Evolutionary conservation across 2,113 vertebrate genomes (phyloP).

Genomic region (Rhineura floridana): DNA sequence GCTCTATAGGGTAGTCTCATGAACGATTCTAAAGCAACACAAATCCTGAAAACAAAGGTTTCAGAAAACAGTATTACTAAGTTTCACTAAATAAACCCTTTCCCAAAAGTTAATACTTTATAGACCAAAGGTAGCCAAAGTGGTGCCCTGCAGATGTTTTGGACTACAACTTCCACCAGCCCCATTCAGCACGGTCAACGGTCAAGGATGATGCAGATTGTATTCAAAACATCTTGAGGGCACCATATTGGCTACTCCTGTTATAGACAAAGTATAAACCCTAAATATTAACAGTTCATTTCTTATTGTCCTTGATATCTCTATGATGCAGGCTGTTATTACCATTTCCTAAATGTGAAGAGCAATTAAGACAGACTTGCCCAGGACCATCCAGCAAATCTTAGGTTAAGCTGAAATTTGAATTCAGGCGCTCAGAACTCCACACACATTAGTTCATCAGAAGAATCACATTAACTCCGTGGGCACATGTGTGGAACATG

Average conservation of each 20-base stretch:
- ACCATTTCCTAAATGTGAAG: neutral
- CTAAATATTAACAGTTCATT: neutral
- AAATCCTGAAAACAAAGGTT: conserved; percentile 70
- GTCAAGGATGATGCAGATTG: too few relatives aligned
- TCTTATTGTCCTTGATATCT: neutral
- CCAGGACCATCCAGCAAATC: neutral
- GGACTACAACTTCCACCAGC: too few relatives aligned
- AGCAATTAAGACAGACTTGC: neutral
- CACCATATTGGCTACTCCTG: too few relatives aligned
- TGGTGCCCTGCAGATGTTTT: too few relatives aligned
- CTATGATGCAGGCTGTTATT: neutral
- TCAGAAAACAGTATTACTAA: neutral
- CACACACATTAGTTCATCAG: neutral
- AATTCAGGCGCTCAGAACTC: neutral
- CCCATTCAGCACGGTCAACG: too few relatives aligned
- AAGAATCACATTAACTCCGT: neutral
- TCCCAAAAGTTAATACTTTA: neutral
- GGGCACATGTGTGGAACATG: neutral
- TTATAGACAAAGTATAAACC: neutral
- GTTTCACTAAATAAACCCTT: neutral
- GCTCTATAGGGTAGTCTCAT: conserved; percentile 85
- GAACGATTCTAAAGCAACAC: conserved; percentile 75
- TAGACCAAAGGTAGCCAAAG: neutral
- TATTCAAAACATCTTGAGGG: too few relatives aligned
- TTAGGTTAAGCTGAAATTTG: neutral